Evolutionary conservation across 2,888 invertebrate species (phyloP), one percentile per base, ranked within the genome.

Genomic region (Hipparchia semele): DNA sequence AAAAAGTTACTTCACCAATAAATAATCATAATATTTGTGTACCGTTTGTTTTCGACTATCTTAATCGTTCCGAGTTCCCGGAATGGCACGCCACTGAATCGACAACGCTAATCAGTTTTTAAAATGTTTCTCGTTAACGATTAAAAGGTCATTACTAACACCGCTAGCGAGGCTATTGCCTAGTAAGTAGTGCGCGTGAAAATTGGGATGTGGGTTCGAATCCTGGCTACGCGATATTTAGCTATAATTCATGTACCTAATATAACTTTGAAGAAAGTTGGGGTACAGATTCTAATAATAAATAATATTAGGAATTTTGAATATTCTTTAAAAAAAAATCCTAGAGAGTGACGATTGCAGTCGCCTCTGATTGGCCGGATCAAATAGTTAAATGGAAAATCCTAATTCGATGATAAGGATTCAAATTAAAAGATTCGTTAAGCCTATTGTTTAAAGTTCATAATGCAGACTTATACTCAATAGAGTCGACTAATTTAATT

Each of bases 41-140:
- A 77, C 79, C 75, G 66, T 79, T 79, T 75, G 58, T 78, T 76
- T 87, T 83, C 81, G 82, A 81, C 82, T 79, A 79, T 76, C 75
- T 77, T 82, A 85, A 83, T 82, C 81, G 84, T 81, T 77, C 76
- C 78, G 81, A 79, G 79, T 89, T 89, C 88, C 84, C 75, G 79
- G 88, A 86, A 87, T 80, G 51, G 73, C 72, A 64, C 72, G 82
- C 67, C 68, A 68, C 68, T 67, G 69, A 68, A 83, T 83, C 83
- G 80, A 87, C 85, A 86, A 83, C 76, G 76, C 73, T 76, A 78
- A 79, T 78, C 74, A 76, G 72, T 73, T 77, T 76, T 60, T 68
- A 72, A 75, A 76, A 73, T 73, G 70, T 68, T 77, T 72, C 74
- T 59, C 45, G 71, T 70, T 70, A 70, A 68, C 68, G 65, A 70